Evolutionary conservation across 2,888 invertebrate genomes (phyloP).

Genomic region (Agrochola litura): DNA sequence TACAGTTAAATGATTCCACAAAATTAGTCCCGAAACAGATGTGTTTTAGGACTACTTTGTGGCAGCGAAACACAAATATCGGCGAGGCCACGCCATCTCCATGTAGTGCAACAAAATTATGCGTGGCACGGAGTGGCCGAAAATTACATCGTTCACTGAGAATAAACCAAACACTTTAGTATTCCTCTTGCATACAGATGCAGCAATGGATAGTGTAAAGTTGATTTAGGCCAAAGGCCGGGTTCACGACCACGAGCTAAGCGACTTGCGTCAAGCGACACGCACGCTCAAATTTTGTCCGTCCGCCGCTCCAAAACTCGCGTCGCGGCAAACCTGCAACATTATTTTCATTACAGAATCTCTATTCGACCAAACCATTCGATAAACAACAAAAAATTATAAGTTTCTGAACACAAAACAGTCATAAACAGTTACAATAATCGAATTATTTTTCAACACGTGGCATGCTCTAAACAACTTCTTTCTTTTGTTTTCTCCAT

Average conservation of each 20-base stretch:
- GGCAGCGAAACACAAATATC: slow-evolving; percentile 3
- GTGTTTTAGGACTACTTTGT: background rate
- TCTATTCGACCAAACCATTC: no score
- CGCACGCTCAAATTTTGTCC: background rate
- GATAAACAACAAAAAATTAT: no score
- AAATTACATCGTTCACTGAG: slow-evolving; percentile 32
- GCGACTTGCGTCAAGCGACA: background rate
- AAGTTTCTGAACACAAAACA: no score
- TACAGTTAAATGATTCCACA: background rate
- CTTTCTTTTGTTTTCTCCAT: background rate
- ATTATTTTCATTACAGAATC: no score
- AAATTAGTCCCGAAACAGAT: background rate
- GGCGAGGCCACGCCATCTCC: background rate
- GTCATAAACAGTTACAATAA: no score
- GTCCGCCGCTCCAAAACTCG: background rate
- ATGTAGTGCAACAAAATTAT: slow-evolving; percentile 28
- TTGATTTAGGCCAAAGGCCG: background rate
- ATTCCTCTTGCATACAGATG: slow-evolving; percentile 14
- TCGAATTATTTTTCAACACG: no score
- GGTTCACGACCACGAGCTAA: background rate
- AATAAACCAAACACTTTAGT: background rate
- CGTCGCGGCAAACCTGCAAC: background rate
- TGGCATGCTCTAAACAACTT: background rate
- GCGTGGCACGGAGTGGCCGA: slow-evolving; percentile 1
- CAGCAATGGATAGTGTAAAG: background rate